Evolutionary conservation across 2,888 invertebrate species (phyloP).

Genomic region (Drosophila anomalata): DNA sequence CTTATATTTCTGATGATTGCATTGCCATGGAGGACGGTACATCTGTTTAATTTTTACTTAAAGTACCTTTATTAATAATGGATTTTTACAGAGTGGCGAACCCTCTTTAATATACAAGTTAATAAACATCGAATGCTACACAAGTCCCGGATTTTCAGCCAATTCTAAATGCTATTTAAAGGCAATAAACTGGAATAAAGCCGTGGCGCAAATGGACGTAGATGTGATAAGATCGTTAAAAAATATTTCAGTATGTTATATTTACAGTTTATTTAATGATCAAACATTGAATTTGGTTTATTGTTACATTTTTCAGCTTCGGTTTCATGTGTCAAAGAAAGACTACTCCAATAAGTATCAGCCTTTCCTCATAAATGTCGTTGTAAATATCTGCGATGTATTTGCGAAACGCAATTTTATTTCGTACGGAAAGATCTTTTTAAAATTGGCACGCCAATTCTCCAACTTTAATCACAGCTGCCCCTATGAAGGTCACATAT

Average conservation of each 20-base stretch:
- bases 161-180: background rate
- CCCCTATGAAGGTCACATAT: background rate
- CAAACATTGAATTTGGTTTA: background rate
- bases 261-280: background rate
- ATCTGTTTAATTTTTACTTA: background rate
- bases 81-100: background rate
- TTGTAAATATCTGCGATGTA: background rate
- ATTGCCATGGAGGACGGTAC: background rate
- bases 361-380: background rate
- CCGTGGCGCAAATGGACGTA: background rate
- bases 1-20: background rate
- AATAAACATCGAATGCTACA: background rate
- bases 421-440: background rate
- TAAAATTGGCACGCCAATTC: background rate
- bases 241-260: background rate
- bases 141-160: background rate
- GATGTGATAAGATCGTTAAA: background rate
- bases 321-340: background rate
- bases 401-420: background rate
- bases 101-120: background rate
- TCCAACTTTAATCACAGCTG: background rate
- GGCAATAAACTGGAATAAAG: background rate
- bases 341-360: background rate
- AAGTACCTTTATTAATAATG: background rate
- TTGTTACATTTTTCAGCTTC: background rate